These are phyloP conservation scores for Sialis fuliginosa DNA, from an alignment of 2,888 invertebrate species.

Conservation along the genomic window DNA sequence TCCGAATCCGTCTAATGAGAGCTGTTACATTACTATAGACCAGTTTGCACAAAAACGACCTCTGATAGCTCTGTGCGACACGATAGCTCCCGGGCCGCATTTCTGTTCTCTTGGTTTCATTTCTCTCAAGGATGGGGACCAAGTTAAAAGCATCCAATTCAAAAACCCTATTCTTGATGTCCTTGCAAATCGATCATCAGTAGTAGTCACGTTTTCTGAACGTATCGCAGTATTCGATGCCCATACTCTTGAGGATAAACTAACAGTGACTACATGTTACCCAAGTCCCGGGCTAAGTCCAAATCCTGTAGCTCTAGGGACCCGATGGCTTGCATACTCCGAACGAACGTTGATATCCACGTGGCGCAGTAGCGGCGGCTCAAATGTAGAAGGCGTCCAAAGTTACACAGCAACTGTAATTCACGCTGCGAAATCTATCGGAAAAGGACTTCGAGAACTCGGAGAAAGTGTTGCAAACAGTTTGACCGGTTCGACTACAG, in stretches of 20 bases:
- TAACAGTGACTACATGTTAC: constrained; percentile 79
- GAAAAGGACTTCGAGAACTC: constrained; percentile 75
- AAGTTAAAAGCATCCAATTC: constrained; percentile 81
- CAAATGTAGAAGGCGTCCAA: constrained; percentile 69
- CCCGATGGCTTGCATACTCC: constrained; percentile 70
- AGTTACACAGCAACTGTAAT: constrained; percentile 86
- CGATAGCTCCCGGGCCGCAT: constrained; percentile 55
- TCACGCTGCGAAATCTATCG: constrained; percentile 85
- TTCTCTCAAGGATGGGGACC: constrained; percentile 66
- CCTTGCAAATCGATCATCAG: constrained; percentile 70
- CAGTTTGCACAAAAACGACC: constrained; percentile 65
- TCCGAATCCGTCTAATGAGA: constrained; percentile 50
- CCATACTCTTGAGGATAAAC: constrained; percentile 66
- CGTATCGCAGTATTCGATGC: constrained; percentile 85
- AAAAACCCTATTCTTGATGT: constrained; percentile 80
- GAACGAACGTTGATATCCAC: constrained; percentile 68
- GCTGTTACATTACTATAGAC: constrained; percentile 36
- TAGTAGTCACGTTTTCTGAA: constrained; percentile 78
- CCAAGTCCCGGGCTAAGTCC: constrained; percentile 63
- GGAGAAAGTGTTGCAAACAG: constrained; percentile 87
- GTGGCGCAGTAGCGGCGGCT: constrained; percentile 66
- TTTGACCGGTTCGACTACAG: constrained; percentile 47
- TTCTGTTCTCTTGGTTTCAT: constrained; percentile 71
- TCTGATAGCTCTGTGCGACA: constrained; percentile 79
- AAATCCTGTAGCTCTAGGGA: constrained; percentile 77